Percentiles rank a stretch among this genome's conserved stretches.
phyloP scores from a whole-genome alignment of 2,888 invertebrate species.

The Acanthosepion pharaonis region DNA sequence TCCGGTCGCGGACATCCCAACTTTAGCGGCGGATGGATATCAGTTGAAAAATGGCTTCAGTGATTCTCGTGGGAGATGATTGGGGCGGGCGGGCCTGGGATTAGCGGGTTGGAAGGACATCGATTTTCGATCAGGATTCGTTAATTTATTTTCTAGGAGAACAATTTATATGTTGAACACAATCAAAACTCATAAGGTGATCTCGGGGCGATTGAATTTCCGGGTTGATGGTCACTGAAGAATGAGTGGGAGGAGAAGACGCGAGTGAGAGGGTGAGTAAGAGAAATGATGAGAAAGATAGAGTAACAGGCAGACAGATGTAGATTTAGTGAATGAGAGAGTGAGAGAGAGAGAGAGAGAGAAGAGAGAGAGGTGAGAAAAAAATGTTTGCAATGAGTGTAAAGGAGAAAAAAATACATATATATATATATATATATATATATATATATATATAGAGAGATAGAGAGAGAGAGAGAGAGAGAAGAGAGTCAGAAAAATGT shows the following conservation, averaged over 20 bases:
- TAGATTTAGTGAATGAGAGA: background rate
- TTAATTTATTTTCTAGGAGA: background rate
- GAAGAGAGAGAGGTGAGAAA: background rate
- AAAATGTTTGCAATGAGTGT: too few relatives aligned
- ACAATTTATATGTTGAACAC: background rate
- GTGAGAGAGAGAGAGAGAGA: background rate
- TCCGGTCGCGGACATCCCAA: background rate
- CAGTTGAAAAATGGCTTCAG: background rate
- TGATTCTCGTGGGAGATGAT: background rate
- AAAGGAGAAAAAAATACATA: too few relatives aligned
- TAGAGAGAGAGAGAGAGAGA: background rate
- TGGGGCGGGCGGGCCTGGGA: background rate
- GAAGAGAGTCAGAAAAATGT: background rate
- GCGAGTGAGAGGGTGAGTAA: background rate
- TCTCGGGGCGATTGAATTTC: background rate
- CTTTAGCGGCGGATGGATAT: background rate
- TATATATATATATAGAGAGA: too few relatives aligned
- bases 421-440: too few relatives aligned
- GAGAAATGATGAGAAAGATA: background rate
- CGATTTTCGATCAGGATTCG: slow-evolving; percentile 33
- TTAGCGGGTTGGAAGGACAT: background rate
- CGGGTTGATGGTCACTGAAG: background rate
- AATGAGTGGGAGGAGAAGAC: background rate
- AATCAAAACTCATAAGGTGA: slow-evolving; percentile 33
- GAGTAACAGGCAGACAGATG: background rate